phyloP scores from a whole-genome alignment of 2,888 invertebrate genomes.

The Augiades crinisus region DNA sequence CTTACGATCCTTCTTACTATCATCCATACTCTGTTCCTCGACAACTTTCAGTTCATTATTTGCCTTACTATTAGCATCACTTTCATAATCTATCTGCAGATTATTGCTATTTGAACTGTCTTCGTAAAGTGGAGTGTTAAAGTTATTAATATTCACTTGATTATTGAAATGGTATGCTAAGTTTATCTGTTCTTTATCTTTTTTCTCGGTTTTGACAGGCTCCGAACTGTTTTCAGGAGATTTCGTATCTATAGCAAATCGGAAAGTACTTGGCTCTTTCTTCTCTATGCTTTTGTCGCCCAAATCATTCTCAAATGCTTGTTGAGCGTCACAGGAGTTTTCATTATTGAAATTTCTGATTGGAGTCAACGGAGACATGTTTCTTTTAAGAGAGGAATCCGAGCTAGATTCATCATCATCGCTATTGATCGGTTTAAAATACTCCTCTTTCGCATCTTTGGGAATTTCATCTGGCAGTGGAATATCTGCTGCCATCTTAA shows the following conservation, averaged over 20 bases:
- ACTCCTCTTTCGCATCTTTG: conserved; percentile 47
- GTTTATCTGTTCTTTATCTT: conserved; percentile 50
- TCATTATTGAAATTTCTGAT: conserved; percentile 73
- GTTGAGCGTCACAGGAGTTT: conserved; percentile 74
- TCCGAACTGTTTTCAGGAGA: conserved; percentile 52
- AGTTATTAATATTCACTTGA: conserved; percentile 65
- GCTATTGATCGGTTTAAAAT: conserved; percentile 60
- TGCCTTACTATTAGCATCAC: conserved; percentile 72
- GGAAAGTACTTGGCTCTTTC: conserved; percentile 62
- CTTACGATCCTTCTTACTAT: conserved; percentile 59
- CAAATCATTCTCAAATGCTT: conserved; percentile 66
- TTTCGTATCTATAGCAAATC: conserved; percentile 66
- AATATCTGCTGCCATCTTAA: conserved; percentile 38
- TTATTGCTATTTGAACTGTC: conserved; percentile 74
- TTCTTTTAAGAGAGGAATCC: conserved; percentile 64
- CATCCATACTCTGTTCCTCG: conserved; percentile 56
- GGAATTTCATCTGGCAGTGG: conserved; percentile 56
- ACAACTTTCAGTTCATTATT: conserved; percentile 55
- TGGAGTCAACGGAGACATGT: conserved; percentile 74
- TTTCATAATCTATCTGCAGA: conserved; percentile 72
- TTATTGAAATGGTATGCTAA: conserved; percentile 63
- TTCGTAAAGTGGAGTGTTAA: conserved; percentile 64
- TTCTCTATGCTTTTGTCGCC: conserved; percentile 51
- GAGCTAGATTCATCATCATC: conserved; percentile 69
- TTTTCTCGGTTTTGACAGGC: conserved; percentile 48